Base-by-base conservation (phyloP, 2,113 vertebrate genomes). In the Paramormyrops kingsleyae region DNA sequence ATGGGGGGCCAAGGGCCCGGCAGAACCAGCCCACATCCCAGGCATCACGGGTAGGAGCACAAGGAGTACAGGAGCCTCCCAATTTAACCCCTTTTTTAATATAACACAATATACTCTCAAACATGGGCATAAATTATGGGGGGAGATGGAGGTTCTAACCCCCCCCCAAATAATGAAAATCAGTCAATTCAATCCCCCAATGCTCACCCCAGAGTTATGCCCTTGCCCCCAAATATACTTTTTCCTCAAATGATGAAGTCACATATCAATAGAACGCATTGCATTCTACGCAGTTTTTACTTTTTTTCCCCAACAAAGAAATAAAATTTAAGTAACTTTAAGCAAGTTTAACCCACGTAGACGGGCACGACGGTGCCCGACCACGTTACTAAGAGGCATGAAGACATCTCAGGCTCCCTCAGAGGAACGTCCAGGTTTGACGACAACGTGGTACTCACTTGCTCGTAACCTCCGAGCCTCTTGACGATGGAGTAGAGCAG, bases 401-500 rank as follows among this genome's bases (percentile, higher is more conserved):
- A 47, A 13, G 15, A 21, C 74, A 66, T 10, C 59, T 27, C 24
- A 4, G 59, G 9, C 8, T 66, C 24, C 62, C 62, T 66, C 59
- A 12, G 24, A 66, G 24, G 8, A 66, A 10, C 1, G 24, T n/a
- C 56, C 19, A 0, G 21, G 66, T 35, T 6, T 12, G 31, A 17
- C 50, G 6, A 9, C n/a, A 10, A 27, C 6, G 35, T 6, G 2
- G 31, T 50, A 92, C 94, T 94, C 89, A 96, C 96, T 92, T 91
- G 94, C 4, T 96, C 95, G 86, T 96, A 96, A 88, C 96, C 96
- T 7, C 96, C 96, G 1, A 96, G 94, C 42, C 93, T 93, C 88
- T 94, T 95, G 39, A 96, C 96, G 89, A 95, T 93, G 0, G 96
- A 95, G 91, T 94, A 96, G 94, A 97, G 94, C 90, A 95, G 94